Conservation (phyloP, 1,140 invertebrate genomes). For the Caenorhabditis elegans region WBcel235 BX284606.5:17082501-17083000, state of each 20-base stretch:
- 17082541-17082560: no score
- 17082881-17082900: conserved; percentile 45
- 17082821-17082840: conserved; percentile 47
- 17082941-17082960: conserved; percentile 50
- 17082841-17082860: conserved; percentile 39
- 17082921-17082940: conserved; percentile 40
- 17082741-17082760: conserved; percentile 36
- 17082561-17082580: no score
- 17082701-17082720: conserved; percentile 28
- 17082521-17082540: no score
- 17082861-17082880: conserved; percentile 48
- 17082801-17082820: conserved; percentile 44
- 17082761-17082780: conserved; percentile 48
- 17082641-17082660: no score
- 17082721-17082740: conserved; percentile 31
- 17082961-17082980: conserved; percentile 49
- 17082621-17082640: no score
- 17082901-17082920: conserved; percentile 47
- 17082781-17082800: conserved; percentile 44
- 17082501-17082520: no score
- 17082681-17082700: no score
- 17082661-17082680: no score
- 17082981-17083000: conserved; percentile 50
- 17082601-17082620: no score
- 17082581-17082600: no score